A percentile compares a stretch with the other conserved stretches of the same genome.
Conservation (phyloP, 2,113 vertebrate species). For the Pachyramphus minor region DNA sequence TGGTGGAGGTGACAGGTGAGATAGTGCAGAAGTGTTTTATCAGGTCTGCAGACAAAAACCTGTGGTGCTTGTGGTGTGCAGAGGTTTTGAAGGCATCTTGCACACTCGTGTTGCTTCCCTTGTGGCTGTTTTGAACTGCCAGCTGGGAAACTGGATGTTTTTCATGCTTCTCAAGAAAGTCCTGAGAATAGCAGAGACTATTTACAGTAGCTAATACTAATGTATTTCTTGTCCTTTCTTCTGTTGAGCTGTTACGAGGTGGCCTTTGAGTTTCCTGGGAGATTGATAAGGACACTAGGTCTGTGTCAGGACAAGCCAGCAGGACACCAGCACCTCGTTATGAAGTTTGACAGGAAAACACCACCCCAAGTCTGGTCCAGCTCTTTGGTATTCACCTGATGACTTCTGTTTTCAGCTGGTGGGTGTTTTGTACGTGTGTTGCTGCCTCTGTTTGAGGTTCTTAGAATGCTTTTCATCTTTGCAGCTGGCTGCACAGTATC, state of each 20-base stretch:
- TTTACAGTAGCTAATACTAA: neutral
- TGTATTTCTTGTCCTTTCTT: neutral
- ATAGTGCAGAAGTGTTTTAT: neutral
- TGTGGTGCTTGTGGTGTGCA: neutral
- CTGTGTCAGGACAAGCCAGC: neutral
- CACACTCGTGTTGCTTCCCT: neutral
- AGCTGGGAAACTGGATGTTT: neutral
- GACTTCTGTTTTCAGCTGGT: neutral
- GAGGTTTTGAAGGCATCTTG: neutral
- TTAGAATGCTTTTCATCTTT: constrained; percentile 10
- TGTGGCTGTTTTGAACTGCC: neutral
- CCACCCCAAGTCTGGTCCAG: neutral
- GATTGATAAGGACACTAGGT: neutral
- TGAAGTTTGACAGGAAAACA: neutral
- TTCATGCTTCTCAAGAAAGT: neutral
- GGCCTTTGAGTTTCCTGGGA: neutral
- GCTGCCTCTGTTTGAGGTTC: constrained; percentile 5
- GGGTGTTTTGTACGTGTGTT: neutral
- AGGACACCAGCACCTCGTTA: rapidly evolving
- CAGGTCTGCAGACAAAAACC: neutral
- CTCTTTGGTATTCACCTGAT: neutral
- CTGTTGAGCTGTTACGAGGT: neutral
- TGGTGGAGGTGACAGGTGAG: neutral
- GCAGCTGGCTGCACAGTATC: neutral
- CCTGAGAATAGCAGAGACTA: neutral